These are phyloP conservation scores for Machimus rusticus DNA, from an alignment of 2,888 invertebrate genomes.

Conservation along the genomic window DNA sequence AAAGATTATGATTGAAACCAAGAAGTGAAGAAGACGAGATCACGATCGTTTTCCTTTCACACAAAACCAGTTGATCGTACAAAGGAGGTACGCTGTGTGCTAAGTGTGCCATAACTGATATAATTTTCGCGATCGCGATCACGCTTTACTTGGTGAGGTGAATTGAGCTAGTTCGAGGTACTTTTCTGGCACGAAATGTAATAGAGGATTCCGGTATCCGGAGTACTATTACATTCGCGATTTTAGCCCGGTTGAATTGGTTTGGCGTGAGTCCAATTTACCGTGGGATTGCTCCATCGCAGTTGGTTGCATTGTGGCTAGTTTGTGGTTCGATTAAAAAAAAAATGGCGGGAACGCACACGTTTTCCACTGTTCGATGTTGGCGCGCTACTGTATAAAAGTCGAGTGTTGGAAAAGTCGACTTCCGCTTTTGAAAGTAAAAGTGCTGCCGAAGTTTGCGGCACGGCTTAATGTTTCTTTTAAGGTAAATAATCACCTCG, in stretches of 20 bases:
- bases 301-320: not conserved
- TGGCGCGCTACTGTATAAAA: not conserved
- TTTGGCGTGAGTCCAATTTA: conserved; percentile 23
- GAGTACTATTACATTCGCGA: not conserved
- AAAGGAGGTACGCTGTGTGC: not conserved
- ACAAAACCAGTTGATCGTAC: not conserved
- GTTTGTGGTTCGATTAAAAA: not conserved
- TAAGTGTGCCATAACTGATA: not conserved
- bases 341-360: not conserved
- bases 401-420: not conserved
- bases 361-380: not conserved
- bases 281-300: not conserved
- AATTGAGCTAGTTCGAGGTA: not conserved
- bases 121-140: not conserved
- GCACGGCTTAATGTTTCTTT: not conserved
- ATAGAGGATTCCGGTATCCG: conserved; percentile 3
- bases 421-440: conserved; percentile 28
- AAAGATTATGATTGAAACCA: not conserved
- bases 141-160: not conserved
- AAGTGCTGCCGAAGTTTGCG: not conserved
- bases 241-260: not conserved
- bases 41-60: conserved; percentile 16
- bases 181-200: not conserved
- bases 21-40: conserved; percentile 1
- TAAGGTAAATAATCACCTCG: not conserved